Conservation (phyloP, 2,888 invertebrate genomes). For the Aleiodes testaceus region DNA sequence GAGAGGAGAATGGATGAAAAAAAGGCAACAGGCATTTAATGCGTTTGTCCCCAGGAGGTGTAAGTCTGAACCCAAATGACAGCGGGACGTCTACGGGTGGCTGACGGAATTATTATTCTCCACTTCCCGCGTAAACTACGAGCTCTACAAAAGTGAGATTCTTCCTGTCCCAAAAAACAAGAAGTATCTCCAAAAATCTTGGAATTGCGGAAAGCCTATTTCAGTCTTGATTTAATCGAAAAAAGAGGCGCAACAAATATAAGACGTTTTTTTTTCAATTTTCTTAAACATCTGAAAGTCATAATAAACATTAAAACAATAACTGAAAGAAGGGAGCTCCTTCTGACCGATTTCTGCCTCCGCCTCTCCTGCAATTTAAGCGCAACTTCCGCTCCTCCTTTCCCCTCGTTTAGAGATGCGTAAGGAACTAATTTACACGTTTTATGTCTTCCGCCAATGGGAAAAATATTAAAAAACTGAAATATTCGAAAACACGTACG, state of each 20-base stretch:
- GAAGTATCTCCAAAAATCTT: constrained; percentile 18
- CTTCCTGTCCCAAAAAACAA: constrained; percentile 11
- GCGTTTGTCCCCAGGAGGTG: constrained; percentile 28
- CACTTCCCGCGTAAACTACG: constrained; percentile 47
- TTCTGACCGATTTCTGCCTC: constrained; percentile 42
- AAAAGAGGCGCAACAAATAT: background rate
- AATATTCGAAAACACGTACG: background rate
- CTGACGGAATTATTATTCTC: constrained; percentile 58
- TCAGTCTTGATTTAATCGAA: constrained; percentile 24
- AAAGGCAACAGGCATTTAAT: background rate
- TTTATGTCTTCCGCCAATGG: constrained; percentile 17
- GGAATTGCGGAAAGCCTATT: constrained; percentile 14
- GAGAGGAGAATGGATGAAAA: background rate
- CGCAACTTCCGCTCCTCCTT: constrained; percentile 43
- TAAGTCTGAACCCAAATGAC: constrained; percentile 8
- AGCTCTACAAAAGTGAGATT: constrained; percentile 29
- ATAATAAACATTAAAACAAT: constrained; percentile 56
- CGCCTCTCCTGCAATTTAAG: constrained; percentile 48
- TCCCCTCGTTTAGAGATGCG: background rate
- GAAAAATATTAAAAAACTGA: background rate
- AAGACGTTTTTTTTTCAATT: too few species aligned
- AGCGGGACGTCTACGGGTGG: constrained; percentile 43
- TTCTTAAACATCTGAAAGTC: constrained; percentile 54
- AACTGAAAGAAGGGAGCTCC: constrained; percentile 37
- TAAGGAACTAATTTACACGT: constrained; percentile 15